Conservation (phyloP, 1,140 invertebrate genomes). For the Druon quercuslanigerum region DNA sequence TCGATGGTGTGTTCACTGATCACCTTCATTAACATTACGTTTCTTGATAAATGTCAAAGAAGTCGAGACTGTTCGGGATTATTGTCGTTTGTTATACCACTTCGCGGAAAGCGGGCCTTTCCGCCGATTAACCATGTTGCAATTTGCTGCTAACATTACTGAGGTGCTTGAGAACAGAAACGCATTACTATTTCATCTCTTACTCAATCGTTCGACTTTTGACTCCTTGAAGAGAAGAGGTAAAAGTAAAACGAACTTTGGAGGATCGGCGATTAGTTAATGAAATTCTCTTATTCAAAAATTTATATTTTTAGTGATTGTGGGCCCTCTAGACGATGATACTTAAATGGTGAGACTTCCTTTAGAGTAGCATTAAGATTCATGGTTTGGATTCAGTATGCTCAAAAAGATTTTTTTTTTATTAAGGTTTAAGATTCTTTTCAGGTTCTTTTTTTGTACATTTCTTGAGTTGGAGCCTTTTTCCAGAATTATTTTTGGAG, state of each 20-base stretch:
- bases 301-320: background rate
- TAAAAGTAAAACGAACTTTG: background rate
- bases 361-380: background rate
- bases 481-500: too few relatives aligned
- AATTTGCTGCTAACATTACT: conserved; percentile 7
- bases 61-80: conserved; percentile 28
- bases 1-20: background rate
- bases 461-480: too few relatives aligned
- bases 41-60: conserved; percentile 29
- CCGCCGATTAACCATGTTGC: conserved; percentile 24
- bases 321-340: background rate
- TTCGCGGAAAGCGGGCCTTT: conserved; percentile 23
- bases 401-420: background rate
- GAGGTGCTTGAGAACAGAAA: background rate
- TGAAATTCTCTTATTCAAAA: too few relatives aligned
- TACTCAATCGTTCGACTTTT: background rate
- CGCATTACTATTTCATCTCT: background rate
- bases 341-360: background rate
- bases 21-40: conserved; percentile 19
- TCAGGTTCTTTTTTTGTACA: too few relatives aligned
- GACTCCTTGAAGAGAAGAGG: background rate
- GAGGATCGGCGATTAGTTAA: background rate
- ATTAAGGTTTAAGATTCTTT: too few relatives aligned
- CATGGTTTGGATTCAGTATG: background rate
- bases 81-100: background rate